Conservation (phyloP, 2,888 invertebrate species). For the Ochropleura plecta region DNA sequence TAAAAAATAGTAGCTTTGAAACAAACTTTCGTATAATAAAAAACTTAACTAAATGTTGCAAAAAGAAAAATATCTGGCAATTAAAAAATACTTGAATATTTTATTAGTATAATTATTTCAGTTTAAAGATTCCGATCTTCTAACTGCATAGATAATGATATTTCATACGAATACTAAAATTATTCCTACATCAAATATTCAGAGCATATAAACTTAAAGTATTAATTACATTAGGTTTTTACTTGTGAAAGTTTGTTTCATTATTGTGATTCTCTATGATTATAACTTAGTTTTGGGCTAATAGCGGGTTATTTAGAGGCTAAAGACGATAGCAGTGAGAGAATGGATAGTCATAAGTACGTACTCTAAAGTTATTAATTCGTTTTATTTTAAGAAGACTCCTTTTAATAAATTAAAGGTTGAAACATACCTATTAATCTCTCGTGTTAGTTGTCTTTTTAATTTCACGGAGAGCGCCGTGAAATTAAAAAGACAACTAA, state of each 20-base stretch:
- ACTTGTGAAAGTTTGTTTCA: conserved; percentile 40
- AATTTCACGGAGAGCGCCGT: no score
- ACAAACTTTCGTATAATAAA: not conserved
- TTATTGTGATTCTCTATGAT: not conserved
- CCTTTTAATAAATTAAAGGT: not conserved
- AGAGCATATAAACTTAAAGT: conserved; percentile 51
- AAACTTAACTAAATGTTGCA: conserved; percentile 27
- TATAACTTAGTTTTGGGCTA: not conserved
- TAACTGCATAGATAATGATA: conserved; percentile 28
- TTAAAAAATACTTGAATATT: conserved; percentile 33
- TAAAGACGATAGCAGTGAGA: not conserved
- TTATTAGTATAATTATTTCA: conserved; percentile 40
- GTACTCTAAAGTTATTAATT: not conserved
- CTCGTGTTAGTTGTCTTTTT: not conserved
- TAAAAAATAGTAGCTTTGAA: no score
- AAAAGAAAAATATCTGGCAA: conserved; percentile 2
- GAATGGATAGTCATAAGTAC: not conserved
- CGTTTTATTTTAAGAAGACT: not conserved
- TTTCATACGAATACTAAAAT: conserved; percentile 41
- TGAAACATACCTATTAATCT: not conserved
- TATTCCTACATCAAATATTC: conserved; percentile 39
- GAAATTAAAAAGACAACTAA: no score
- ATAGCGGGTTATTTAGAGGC: conserved; percentile 7
- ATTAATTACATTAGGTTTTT: conserved; percentile 34
- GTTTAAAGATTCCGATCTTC: conserved; percentile 45